Conservation (phyloP, 2,113 vertebrate species). For the Neomonachus schauinslandi region DNA sequence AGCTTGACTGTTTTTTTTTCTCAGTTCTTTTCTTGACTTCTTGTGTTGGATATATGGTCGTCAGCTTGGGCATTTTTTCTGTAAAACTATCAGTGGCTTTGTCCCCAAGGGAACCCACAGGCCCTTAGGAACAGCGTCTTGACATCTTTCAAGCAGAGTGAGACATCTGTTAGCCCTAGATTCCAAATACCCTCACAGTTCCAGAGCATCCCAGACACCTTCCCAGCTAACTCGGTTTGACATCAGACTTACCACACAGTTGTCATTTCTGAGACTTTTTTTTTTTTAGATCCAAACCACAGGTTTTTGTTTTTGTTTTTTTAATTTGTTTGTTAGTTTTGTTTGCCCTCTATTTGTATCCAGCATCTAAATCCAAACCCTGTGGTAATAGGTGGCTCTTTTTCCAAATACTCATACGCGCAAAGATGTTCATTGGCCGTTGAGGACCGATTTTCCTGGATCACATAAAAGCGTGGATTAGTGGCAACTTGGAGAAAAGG, state of each 20-base stretch:
- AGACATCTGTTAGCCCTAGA: constrained; percentile 26
- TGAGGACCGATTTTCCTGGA: neutral
- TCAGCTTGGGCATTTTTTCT: constrained; percentile 29
- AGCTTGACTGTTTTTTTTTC: neutral
- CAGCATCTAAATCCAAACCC: constrained; percentile 60
- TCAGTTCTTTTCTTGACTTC: neutral
- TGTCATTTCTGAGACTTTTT: constrained; percentile 44
- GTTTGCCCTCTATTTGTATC: constrained; percentile 53
- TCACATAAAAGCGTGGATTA: neutral
- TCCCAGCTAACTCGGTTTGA: constrained; percentile 30
- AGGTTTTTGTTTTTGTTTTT: neutral
- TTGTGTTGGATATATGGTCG: neutral
- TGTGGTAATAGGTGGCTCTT: neutral
- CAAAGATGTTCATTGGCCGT: neutral
- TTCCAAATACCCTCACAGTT: neutral
- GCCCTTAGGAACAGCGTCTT: constrained; percentile 35
- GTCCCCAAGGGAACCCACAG: constrained; percentile 34
- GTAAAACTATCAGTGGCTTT: constrained; percentile 43
- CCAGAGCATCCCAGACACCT: constrained; percentile 30
- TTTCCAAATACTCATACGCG: neutral
- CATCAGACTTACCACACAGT: constrained; percentile 33
- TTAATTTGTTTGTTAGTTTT: constrained; percentile 46
- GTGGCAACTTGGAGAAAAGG: neutral
- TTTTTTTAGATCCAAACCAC: constrained; percentile 51
- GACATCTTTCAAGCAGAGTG: constrained; percentile 51